Evolutionary conservation across 2,113 vertebrate species (phyloP), one percentile per base, ranked within the genome.

Genomic region (Poecilia latipinna): DNA sequence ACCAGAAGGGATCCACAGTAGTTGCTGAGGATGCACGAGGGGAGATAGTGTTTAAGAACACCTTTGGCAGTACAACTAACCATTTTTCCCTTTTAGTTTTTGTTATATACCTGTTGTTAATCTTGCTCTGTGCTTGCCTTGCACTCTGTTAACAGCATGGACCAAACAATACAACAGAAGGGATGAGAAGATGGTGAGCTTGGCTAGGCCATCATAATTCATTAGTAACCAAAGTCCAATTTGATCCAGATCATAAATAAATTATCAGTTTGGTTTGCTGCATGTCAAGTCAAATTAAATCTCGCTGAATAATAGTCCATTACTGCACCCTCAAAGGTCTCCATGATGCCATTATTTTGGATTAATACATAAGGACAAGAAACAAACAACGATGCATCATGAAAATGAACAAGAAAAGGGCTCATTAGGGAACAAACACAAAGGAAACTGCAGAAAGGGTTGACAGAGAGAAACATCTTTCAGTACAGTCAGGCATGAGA

Each of bases 241-340:
- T 33, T 35, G 6, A 37, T 70, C 12, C 22, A 39, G 31, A 35
- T 83, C 65, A 72, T 72, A 24, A 70, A 87, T 65, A 61, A 74
- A 68, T 64, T 15, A 74, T 51, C 24, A 62, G 60, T 61, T 74
- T 24, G 68, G 28, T 67, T 76, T 63, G 64, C 39, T 72, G 51
- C 54, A 73, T 44, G 72, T 73, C 64, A 61, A 31, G 26, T 77
- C 48, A 77, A 51, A 77, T 80, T 28, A 72, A 66, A 72, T 71
- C 48, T 67, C 32, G 39, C 24, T 63, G 33, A 70, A 74, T 6
- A 29, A 65, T 12, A 24, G 1, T 64, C 28, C 39, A 61, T 71
- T 15, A 51, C 48, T 19, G 11, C 8, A 57, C n/a, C 15, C 26
- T 44, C 19, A 68, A 48, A 67, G 32, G 22, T 68, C 65, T 71